A percentile compares a stretch with the other conserved stretches of the same genome.
Evolutionary conservation across 2,888 invertebrate species (phyloP).

Genomic region (Melieria picta): DNA sequence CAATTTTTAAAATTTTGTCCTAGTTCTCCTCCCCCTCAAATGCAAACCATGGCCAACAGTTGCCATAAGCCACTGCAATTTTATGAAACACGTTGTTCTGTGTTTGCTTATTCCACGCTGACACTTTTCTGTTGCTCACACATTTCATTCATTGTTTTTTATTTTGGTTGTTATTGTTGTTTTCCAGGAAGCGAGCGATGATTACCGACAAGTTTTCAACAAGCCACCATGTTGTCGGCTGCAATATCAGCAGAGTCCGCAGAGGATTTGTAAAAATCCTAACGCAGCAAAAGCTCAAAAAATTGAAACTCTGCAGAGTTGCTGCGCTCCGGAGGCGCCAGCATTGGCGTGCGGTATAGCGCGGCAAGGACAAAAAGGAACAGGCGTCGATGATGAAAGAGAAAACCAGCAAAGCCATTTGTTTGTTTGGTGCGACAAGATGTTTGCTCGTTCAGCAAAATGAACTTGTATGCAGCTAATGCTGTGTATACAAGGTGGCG

Average conservation of each 20-base stretch:
- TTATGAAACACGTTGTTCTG: too few species aligned
- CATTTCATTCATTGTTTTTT: neutral
- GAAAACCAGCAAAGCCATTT: conserved; percentile 62
- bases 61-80: too few species aligned
- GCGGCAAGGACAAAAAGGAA: conserved; percentile 20
- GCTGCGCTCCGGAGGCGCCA: neutral
- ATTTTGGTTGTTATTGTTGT: neutral
- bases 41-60: too few species aligned
- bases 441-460: conserved; percentile 63
- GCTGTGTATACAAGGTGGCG: conserved; percentile 15
- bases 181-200: conserved; percentile 26
- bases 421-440: conserved; percentile 62
- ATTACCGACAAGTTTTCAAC: conserved; percentile 24
- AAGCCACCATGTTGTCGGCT: conserved; percentile 36
- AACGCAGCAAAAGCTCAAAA: conserved; percentile 32
- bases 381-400: conserved; percentile 51
- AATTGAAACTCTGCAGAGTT: conserved; percentile 30
- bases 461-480: conserved; percentile 49
- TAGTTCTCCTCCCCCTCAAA: too few species aligned
- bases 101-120: too few species aligned
- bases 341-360: too few species aligned
- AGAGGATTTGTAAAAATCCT: conserved; percentile 45
- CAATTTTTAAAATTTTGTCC: too few species aligned
- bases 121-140: conserved; percentile 5
- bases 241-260: conserved; percentile 21